Conservation (phyloP, 2,113 vertebrate genomes). For the Ahaetulla prasina region DNA sequence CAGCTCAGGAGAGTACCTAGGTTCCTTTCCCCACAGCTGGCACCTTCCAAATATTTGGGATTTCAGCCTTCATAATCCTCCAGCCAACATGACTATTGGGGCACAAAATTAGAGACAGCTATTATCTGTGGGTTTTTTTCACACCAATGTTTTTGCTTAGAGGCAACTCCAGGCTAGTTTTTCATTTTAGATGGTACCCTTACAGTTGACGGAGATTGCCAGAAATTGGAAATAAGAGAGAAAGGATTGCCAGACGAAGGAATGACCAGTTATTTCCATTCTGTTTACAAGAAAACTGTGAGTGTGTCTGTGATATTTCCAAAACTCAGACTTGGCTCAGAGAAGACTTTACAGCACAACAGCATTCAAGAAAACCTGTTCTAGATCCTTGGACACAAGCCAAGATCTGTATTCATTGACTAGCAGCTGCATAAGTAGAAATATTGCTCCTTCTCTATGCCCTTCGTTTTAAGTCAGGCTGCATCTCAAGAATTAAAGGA, state of each 20-base stretch:
- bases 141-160: neutral
- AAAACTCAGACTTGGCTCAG: neutral
- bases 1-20: neutral
- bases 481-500: neutral
- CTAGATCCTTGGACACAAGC: neutral
- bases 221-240: neutral
- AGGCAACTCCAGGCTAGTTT: neutral
- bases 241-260: neutral
- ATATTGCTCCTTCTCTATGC: neutral
- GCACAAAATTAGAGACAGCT: neutral
- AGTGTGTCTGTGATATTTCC: neutral
- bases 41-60: neutral
- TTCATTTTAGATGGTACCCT: neutral
- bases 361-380: neutral
- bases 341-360: neutral
- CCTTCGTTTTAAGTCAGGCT: neutral
- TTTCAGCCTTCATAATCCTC: neutral
- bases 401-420: neutral
- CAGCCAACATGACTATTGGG: neutral
- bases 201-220: neutral
- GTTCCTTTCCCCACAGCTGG: neutral
- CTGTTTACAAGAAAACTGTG: neutral
- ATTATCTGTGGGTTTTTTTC: neutral
- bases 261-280: neutral
- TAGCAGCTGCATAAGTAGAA: neutral